Evolutionary conservation across 2,888 invertebrate genomes (phyloP).

Genomic region (Drosophila emarginata): DNA sequence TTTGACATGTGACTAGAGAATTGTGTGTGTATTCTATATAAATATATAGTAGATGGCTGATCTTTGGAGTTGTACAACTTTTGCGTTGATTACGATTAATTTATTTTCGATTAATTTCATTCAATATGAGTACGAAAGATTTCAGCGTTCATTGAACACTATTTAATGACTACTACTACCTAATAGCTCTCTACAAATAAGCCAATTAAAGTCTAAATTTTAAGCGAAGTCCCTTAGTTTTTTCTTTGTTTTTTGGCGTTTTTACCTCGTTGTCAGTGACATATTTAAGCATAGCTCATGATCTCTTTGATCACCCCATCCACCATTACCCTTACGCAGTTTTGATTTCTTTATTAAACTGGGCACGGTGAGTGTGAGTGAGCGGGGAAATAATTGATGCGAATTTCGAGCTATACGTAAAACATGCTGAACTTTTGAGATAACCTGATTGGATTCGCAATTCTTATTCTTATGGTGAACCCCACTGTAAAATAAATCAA

Average conservation of each 20-base stretch:
- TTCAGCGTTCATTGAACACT: slow-evolving; percentile 4
- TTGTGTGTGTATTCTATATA: slow-evolving; percentile 4
- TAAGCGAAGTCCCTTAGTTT: slow-evolving; percentile 22
- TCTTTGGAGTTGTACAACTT: slow-evolving; percentile 44
- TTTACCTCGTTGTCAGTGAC: slow-evolving; percentile 83
- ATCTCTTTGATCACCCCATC: slow-evolving; percentile 97
- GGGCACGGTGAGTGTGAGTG: slow-evolving; percentile 86
- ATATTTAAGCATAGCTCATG: slow-evolving; percentile 91
- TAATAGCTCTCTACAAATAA: slow-evolving; percentile 42
- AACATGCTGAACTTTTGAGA: slow-evolving; percentile 92
- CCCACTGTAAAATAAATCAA: slow-evolving; percentile 86
- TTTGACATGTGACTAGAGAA: slow-evolving; percentile 30
- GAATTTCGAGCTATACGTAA: slow-evolving; percentile 87
- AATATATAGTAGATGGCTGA: slow-evolving; percentile 16
- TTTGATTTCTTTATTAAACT: slow-evolving; percentile 89
- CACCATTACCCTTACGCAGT: slow-evolving; percentile 95
- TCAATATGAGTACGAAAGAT: slow-evolving; percentile 23
- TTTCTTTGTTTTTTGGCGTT: slow-evolving; percentile 46
- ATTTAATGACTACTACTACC: slow-evolving; percentile 33
- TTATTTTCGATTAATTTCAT: slow-evolving; percentile 35
- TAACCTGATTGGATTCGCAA: slow-evolving; percentile 92
- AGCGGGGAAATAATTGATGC: slow-evolving; percentile 87
- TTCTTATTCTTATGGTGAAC: slow-evolving; percentile 97
- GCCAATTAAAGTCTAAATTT: slow-evolving; percentile 21
- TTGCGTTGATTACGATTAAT: slow-evolving; percentile 54